These are phyloP conservation scores for Patiria pectinifera DNA, from an alignment of 53 echinoderm and acorn worm genomes.

Conservation along the genomic window DNA sequence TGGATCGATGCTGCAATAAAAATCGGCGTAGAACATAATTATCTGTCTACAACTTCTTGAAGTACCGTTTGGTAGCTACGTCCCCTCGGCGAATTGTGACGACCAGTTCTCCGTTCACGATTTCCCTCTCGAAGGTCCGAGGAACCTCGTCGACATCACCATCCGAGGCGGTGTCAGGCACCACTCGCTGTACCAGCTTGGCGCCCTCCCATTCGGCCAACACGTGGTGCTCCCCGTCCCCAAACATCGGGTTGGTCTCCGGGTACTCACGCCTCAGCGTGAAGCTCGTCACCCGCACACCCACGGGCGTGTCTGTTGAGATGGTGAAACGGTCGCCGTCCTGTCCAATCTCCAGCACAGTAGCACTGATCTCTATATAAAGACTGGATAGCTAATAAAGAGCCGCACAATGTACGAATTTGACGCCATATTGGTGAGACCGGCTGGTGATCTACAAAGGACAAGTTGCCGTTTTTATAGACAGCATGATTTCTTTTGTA, in stretches of 20 bases:
- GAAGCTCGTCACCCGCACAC: slow-evolving; percentile 32
- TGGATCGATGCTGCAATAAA: too few relatives aligned
- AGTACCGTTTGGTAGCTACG: too few relatives aligned
- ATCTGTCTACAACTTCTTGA: too few relatives aligned
- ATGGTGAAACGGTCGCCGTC: slow-evolving; percentile 67
- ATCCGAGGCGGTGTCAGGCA: slow-evolving; percentile 29
- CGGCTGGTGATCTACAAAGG: too few relatives aligned
- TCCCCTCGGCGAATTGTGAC: slow-evolving; percentile 62
- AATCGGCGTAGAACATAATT: too few relatives aligned
- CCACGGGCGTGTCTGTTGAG: slow-evolving; percentile 44
- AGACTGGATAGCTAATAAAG: too few relatives aligned
- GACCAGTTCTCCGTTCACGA: slow-evolving; percentile 79
- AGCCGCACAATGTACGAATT: too few relatives aligned
- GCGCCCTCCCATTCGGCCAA: slow-evolving; percentile 65
- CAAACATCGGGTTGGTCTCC: slow-evolving; percentile 64
- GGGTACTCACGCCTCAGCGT: slow-evolving; percentile 57
- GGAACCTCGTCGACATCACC: slow-evolving; percentile 20
- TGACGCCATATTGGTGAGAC: too few relatives aligned
- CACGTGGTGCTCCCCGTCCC: slow-evolving; percentile 55
- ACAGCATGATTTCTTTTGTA: too few relatives aligned
- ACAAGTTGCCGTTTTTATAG: too few relatives aligned
- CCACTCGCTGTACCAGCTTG: slow-evolving; percentile 69
- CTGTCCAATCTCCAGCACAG: slow-evolving; percentile 68
- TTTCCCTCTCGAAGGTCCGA: slow-evolving; percentile 36
- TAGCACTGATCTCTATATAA: too few relatives aligned